Evolutionary conservation across 2,113 vertebrate genomes (phyloP).

Genomic region (Bujurquina vittata): DNA sequence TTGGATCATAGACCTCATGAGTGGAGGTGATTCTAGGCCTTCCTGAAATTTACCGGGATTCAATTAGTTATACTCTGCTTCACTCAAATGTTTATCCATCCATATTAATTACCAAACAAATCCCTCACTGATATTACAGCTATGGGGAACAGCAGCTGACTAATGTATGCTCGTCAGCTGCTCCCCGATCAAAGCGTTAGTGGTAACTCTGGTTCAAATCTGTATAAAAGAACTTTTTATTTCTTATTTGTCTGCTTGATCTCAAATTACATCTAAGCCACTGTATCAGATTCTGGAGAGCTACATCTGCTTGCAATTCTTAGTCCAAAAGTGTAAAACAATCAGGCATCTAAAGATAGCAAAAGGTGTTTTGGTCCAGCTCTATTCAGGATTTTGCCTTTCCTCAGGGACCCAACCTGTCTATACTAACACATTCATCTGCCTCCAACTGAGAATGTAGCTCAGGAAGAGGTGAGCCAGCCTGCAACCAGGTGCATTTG

Average conservation of each 20-base stretch:
- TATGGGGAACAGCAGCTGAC: neutral
- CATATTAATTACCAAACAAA: neutral
- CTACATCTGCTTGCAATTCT: neutral
- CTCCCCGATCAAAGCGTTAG: neutral
- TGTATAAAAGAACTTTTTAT: neutral
- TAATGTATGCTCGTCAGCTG: neutral
- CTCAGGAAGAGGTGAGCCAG: slow-evolving; percentile 25
- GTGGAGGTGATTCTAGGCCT: neutral
- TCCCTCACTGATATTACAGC: neutral
- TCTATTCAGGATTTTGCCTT: neutral
- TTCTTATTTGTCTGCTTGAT: neutral
- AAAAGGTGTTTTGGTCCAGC: slow-evolving; percentile 1
- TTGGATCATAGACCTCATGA: neutral
- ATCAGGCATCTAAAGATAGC: neutral
- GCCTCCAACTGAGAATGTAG: neutral
- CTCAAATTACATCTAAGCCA: slow-evolving; percentile 13
- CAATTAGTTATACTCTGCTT: neutral
- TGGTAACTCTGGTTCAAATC: neutral
- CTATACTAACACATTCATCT: slow-evolving; percentile 17
- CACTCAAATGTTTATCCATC: neutral
- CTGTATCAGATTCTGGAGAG: neutral
- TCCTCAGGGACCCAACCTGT: neutral
- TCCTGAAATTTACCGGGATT: neutral
- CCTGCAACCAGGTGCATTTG: slow-evolving; percentile 34
- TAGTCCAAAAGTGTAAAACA: neutral